A percentile compares a stretch with the other conserved stretches of the same genome.
Evolutionary conservation across 37 sponge, comb jelly and placozoan genomes (phyloP).

Genomic region (Haliclona indistincta): DNA sequence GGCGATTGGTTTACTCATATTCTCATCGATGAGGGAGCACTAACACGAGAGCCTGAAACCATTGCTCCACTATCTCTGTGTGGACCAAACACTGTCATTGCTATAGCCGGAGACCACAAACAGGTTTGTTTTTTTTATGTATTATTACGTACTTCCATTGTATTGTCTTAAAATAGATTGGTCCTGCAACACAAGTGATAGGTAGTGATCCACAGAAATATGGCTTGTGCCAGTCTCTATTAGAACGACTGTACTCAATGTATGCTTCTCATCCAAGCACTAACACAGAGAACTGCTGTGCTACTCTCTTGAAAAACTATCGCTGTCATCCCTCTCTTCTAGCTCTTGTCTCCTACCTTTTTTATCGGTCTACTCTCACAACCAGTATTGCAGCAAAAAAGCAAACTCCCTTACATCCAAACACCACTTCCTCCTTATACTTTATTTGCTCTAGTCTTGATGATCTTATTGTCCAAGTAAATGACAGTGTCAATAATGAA

Average conservation of each 20-base stretch:
- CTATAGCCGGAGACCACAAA: slow-evolving; percentile 73
- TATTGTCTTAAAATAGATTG: slow-evolving; percentile 18
- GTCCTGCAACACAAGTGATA: slow-evolving; percentile 16
- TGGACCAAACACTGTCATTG: slow-evolving; percentile 43
- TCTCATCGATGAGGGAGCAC: slow-evolving; percentile 78
- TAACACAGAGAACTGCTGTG: not conserved
- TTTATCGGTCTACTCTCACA: slow-evolving; percentile 2
- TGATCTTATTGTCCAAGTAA: not conserved
- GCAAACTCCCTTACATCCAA: too few species aligned
- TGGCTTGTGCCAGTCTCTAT: slow-evolving; percentile 5
- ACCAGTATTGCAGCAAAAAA: slow-evolving; percentile 8
- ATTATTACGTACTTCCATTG: not conserved
- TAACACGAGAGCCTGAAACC: slow-evolving; percentile 74
- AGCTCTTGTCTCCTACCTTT: not conserved
- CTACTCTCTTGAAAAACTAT: not conserved
- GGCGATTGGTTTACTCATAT: slow-evolving; percentile 57
- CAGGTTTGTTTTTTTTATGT: too few species aligned
- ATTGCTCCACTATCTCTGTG: slow-evolving; percentile 55
- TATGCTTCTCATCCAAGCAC: not conserved
- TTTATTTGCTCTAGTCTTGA: slow-evolving; percentile 30
- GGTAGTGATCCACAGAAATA: slow-evolving; percentile 8
- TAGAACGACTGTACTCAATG: slow-evolving; percentile 22
- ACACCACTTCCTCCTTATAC: slow-evolving; percentile 13
- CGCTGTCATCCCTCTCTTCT: slow-evolving; percentile 1
- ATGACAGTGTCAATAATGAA: not conserved